These are phyloP conservation scores for Bostrychus sinensis DNA, from an alignment of 2,113 vertebrate genomes.

Conservation along the genomic window DNA sequence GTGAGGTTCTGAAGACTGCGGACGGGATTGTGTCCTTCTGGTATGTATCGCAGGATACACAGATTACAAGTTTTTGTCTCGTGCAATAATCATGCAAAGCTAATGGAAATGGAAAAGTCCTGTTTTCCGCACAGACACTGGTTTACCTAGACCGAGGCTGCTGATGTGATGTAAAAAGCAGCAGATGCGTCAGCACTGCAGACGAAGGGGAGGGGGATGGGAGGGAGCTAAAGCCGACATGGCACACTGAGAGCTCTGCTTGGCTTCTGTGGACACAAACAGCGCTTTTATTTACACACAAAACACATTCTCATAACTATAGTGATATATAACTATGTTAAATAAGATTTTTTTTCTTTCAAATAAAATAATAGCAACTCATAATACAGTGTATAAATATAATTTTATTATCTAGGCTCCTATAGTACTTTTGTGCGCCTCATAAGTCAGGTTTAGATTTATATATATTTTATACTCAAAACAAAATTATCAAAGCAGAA, in stretches of 20 bases:
- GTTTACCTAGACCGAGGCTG: conserved; percentile 88
- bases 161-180: conserved; percentile 88
- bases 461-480: no score
- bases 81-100: conserved; percentile 23
- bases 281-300: conserved; percentile 57
- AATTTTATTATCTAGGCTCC: no score
- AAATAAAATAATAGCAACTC: no score
- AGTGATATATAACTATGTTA: no score
- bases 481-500: no score
- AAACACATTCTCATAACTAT: background rate
- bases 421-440: no score
- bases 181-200: conserved; percentile 89
- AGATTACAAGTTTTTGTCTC: conserved; percentile 65
- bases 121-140: conserved; percentile 66
- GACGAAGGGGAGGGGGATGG: conserved; percentile 81
- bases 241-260: conserved; percentile 51
- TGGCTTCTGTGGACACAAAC: conserved; percentile 59
- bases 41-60: conserved; percentile 29
- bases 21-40: conserved; percentile 36
- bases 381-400: no score
- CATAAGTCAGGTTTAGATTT: no score
- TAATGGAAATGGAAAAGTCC: conserved; percentile 63
- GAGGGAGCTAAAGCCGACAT: conserved; percentile 62
- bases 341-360: no score
- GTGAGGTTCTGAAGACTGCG: conserved; percentile 61